Percentiles rank a stretch among this genome's conserved stretches.
Conservation (phyloP, 2,888 invertebrate species). For the Notocelia uddmanniana region DNA sequence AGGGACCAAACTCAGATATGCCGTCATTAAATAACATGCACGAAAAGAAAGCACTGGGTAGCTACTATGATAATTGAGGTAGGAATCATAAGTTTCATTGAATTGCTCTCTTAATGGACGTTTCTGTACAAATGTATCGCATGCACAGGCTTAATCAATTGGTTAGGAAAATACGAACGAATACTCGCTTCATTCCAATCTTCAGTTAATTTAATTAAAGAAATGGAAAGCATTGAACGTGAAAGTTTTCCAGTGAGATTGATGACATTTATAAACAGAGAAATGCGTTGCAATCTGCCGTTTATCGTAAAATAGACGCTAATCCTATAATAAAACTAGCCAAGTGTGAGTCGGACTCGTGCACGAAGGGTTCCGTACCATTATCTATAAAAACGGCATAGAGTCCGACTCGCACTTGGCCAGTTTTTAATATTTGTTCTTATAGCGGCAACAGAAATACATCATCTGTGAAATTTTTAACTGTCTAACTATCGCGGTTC, state of each 20-base stretch:
- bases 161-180: neutral
- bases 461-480: no score
- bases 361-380: no score
- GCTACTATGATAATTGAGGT: neutral
- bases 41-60: neutral
- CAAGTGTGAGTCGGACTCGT: no score
- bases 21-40: neutral
- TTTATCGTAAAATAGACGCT: neutral
- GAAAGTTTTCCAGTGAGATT: conserved; percentile 16
- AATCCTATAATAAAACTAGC: no score
- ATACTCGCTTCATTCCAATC: neutral
- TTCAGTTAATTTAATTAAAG: conserved; percentile 19
- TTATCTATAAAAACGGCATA: no score
- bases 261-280: neutral
- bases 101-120: neutral
- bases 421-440: no score
- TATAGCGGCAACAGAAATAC: no score
- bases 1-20: neutral
- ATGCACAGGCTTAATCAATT: neutral
- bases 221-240: conserved; percentile 20
- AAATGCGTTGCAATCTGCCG: neutral
- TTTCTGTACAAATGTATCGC: no score
- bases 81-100: neutral
- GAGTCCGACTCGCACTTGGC: no score
- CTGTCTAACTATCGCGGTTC: no score